A percentile compares a stretch with the other conserved stretches of the same genome.
These are phyloP conservation scores for Lordiphosa collinella DNA, from an alignment of 1,140 invertebrate genomes.

Conservation along the genomic window DNA sequence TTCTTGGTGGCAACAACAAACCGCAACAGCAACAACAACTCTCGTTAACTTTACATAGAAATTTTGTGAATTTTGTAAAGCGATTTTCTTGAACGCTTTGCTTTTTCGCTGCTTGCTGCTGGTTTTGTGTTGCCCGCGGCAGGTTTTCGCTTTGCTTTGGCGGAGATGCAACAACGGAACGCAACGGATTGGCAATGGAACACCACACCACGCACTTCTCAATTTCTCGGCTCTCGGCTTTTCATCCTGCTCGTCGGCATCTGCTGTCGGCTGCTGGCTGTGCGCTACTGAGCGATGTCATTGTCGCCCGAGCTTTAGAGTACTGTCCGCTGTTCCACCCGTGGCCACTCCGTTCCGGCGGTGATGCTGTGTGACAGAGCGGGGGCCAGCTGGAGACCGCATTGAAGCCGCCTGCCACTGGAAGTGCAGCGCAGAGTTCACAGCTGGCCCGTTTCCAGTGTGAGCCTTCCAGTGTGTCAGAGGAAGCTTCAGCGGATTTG, in stretches of 20 bases:
- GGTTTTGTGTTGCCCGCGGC: constrained; percentile 35
- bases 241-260: constrained; percentile 57
- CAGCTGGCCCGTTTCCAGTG: constrained; percentile 47
- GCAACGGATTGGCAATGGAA: constrained; percentile 50
- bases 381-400: constrained; percentile 6
- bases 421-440: constrained; percentile 5
- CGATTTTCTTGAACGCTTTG: background rate
- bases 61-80: no score
- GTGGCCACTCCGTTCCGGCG: constrained; percentile 24
- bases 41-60: no score
- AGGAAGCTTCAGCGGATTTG: constrained; percentile 25
- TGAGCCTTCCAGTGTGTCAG: background rate
- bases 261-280: constrained; percentile 63
- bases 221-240: constrained; percentile 28
- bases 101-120: constrained; percentile 16
- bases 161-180: constrained; percentile 40
- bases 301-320: constrained; percentile 13
- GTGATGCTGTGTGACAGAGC: constrained; percentile 36
- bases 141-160: constrained; percentile 35
- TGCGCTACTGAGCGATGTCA: constrained; percentile 31
- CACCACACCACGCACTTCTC: constrained; percentile 49
- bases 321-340: constrained; percentile 14
- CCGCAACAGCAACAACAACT: no score
- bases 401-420: constrained; percentile 25
- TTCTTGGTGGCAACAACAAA: no score